Evolutionary conservation across 2,113 vertebrate genomes (phyloP).

Genomic region (Pollimyrus isidori): DNA sequence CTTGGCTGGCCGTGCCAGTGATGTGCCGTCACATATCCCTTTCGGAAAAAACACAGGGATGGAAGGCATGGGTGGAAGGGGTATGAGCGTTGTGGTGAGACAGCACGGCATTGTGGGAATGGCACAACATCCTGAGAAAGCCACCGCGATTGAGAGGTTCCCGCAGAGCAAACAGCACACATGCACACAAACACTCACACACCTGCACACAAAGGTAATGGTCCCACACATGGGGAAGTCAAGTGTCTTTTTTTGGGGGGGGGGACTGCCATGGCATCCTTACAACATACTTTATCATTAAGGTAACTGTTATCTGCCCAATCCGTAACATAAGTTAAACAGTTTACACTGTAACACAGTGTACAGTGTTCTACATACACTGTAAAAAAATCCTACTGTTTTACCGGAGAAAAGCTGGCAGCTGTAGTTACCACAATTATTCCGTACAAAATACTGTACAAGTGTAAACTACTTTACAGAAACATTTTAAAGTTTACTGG

Average conservation of each 20-base stretch:
- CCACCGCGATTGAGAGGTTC: background rate
- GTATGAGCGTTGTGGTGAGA: background rate
- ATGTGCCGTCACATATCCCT: background rate
- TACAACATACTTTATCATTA: background rate
- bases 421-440: too few relatives aligned
- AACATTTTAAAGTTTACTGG: too few relatives aligned
- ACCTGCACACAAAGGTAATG: background rate
- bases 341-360: too few relatives aligned
- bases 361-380: background rate
- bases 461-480: too few relatives aligned
- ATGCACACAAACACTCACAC: background rate
- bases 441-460: too few relatives aligned
- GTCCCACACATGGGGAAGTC: background rate
- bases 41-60: background rate
- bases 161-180: background rate
- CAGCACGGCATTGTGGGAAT: background rate
- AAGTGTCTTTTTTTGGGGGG: background rate
- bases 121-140: background rate
- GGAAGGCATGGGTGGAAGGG: background rate
- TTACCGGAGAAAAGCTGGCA: too few relatives aligned
- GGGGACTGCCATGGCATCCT: background rate
- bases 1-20: background rate
- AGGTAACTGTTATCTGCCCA: background rate
- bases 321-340: background rate
- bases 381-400: too few relatives aligned